Percentiles rank a stretch among this genome's conserved stretches.
Conservation (phyloP, 2,113 vertebrate species). For the Larimichthys crocea region DNA sequence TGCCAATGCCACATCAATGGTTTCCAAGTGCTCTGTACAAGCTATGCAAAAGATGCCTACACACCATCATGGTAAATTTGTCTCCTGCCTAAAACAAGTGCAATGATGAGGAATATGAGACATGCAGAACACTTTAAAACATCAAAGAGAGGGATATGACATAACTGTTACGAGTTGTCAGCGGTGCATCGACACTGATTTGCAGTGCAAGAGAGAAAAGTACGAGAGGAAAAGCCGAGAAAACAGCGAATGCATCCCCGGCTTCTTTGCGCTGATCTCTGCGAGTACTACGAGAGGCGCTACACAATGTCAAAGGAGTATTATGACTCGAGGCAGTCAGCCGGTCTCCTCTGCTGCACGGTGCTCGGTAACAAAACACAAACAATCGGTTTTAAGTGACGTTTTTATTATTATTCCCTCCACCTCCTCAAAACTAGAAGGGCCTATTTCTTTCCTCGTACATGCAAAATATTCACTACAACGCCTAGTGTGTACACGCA, state of each 20-base stretch:
- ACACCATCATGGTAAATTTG: constrained; percentile 43
- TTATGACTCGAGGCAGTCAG: constrained; percentile 70
- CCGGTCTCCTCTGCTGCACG: constrained; percentile 52
- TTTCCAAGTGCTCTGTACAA: constrained; percentile 38
- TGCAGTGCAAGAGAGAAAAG: constrained; percentile 61
- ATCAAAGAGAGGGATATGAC: not conserved
- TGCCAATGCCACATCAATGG: constrained; percentile 73
- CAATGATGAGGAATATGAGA: constrained; percentile 26
- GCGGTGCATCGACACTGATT: constrained; percentile 38
- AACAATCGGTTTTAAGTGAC: constrained; percentile 68
- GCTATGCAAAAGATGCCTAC: constrained; percentile 35
- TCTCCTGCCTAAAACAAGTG: constrained; percentile 39
- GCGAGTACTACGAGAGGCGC: constrained; percentile 72
- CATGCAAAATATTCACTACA: constrained; percentile 42
- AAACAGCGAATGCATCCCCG: constrained; percentile 56
- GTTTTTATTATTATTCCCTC: constrained; percentile 17
- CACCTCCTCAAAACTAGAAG: not conserved
- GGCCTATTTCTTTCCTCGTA: constrained; percentile 27
- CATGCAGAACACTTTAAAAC: not conserved
- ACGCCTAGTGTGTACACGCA: constrained; percentile 10
- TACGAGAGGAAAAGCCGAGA: constrained; percentile 67
- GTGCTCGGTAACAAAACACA: constrained; percentile 62
- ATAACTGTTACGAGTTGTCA: constrained; percentile 43
- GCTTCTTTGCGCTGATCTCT: constrained; percentile 58
- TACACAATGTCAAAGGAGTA: constrained; percentile 81